Base-by-base conservation (phyloP, 2,113 vertebrate genomes). In the Oryzias woworae region DNA sequence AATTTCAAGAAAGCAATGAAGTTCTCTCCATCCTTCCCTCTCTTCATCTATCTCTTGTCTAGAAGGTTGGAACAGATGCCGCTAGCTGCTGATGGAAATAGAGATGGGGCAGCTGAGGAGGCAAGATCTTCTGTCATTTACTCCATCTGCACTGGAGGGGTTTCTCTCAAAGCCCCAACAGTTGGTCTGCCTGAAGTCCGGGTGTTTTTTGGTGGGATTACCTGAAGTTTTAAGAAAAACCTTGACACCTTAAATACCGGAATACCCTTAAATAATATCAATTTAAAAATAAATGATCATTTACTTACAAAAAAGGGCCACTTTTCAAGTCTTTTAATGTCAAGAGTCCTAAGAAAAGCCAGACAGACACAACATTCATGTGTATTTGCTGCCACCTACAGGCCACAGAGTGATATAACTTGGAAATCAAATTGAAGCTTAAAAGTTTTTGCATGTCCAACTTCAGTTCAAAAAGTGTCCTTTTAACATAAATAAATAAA, bases 1-100 rank as follows among this genome's bases (percentile, higher is more conserved):
- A 91, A 92, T 92, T 92, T 84, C 36, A 36, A 36, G 77, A 80
- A 72, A 71, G 85, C 86, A 90, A 89, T 90, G 69, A 91, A 91
- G 85, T 91, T 88, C 86, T 85, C 82, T 74, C 77, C 59, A 56
- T 44, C 60, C 56, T 42, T 58, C 58, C 26, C 53, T 59, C 72
- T 12, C 50, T 47, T 22, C 45, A 50, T 62, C 47, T 62, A 45
- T 44, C 53, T 78, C 57, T 75, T 77, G 66, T 81, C 65, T 86
- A 67, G 70, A 78, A 87, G 84, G 80, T 78, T 81, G 72, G 66
- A 90, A 87, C 84, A 90, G 90, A 91, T 91, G 87, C 83, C 82
- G 81, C 58, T 76, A 76, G 61, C 51, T 79, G 59, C 44, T 68
- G 83, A 81, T 54, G 66, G 75, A 78, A 73, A 69, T 53, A 62